Conservation (phyloP, 2,888 invertebrate genomes). For the Melanostoma scalare region DNA sequence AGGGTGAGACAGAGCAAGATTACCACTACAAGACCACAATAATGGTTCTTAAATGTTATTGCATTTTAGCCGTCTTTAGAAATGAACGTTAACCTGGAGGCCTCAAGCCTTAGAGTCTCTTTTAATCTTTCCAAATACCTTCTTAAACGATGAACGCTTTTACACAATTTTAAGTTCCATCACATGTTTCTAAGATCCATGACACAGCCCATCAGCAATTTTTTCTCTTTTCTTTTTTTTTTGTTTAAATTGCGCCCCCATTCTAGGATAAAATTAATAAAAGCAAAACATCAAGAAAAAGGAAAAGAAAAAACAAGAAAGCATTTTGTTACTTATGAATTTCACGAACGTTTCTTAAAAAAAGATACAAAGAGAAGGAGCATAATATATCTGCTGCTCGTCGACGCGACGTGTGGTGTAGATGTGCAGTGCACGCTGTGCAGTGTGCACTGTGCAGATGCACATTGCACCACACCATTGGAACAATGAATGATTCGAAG, state of each 20-base stretch:
- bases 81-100: background rate
- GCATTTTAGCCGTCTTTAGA: background rate
- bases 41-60: too few relatives aligned
- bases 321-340: constrained; percentile 13
- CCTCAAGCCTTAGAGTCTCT: background rate
- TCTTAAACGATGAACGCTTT: constrained; percentile 15
- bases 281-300: too few relatives aligned
- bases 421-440: too few relatives aligned
- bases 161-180: constrained; percentile 20
- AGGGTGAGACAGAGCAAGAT: too few relatives aligned
- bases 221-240: constrained; percentile 2
- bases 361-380: constrained; percentile 30
- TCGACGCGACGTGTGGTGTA: too few relatives aligned
- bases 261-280: too few relatives aligned
- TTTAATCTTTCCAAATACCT: constrained; percentile 2
- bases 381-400: background rate
- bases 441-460: too few relatives aligned
- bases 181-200: constrained; percentile 5
- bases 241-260: background rate
- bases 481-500: constrained; percentile 19
- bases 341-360: constrained; percentile 13
- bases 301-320: too few relatives aligned
- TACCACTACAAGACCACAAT: too few relatives aligned
- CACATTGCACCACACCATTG: constrained; percentile 24
- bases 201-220: background rate